Percentiles rank a stretch among this genome's conserved stretches.
Evolutionary conservation across 2,113 vertebrate genomes (phyloP).

Genomic region (Sturnira hondurensis): DNA sequence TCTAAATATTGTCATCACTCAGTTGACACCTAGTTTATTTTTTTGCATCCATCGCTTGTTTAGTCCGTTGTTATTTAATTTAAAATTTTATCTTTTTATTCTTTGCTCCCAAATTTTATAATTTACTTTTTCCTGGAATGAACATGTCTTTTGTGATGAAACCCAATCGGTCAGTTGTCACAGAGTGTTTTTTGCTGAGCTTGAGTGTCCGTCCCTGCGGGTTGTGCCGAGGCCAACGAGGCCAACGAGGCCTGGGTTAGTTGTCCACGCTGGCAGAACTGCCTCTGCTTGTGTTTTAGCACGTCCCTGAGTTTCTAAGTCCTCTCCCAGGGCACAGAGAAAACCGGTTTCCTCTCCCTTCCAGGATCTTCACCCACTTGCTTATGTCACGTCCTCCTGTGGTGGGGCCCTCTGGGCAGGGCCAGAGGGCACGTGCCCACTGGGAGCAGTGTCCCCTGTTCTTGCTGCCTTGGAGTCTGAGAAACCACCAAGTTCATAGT

Average conservation of each 20-base stretch:
- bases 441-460: neutral
- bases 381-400: rapidly evolving
- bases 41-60: neutral
- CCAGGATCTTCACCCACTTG: neutral
- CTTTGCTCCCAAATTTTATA: neutral
- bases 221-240: neutral
- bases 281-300: neutral
- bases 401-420: neutral
- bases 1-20: neutral
- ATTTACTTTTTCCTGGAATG: neutral
- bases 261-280: neutral
- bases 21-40: neutral
- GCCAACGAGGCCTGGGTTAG: neutral
- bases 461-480: neutral
- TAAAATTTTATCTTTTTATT: neutral
- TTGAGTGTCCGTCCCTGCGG: neutral
- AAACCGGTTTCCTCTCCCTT: neutral
- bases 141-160: neutral
- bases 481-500: neutral
- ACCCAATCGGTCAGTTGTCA: neutral
- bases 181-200: neutral
- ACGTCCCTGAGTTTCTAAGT: neutral
- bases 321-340: neutral
- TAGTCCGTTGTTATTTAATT: neutral
- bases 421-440: neutral